Conservation (phyloP, 2,888 invertebrate species). For the Plusia festucae region DNA sequence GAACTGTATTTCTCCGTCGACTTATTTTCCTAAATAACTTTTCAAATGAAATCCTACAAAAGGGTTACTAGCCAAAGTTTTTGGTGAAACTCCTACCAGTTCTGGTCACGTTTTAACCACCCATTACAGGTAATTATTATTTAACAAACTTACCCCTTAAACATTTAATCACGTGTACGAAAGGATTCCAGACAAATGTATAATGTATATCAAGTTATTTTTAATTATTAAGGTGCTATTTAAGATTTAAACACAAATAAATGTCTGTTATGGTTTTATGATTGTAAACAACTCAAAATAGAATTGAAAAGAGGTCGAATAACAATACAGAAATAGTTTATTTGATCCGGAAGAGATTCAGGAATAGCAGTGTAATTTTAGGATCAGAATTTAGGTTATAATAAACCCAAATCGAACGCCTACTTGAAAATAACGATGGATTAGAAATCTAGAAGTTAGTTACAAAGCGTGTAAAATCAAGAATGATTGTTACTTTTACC, state of each 20-base stretch:
- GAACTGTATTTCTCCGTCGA: background rate
- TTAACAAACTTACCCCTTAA: too few species aligned
- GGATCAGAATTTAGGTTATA: conserved; percentile 20
- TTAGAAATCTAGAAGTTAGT: too few species aligned
- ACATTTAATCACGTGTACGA: too few species aligned
- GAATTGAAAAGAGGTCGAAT: conserved; percentile 38
- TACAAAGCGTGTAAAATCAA: too few species aligned
- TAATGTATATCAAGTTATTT: too few species aligned
- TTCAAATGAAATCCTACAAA: background rate
- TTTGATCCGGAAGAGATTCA: conserved; percentile 34
- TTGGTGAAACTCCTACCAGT: background rate
- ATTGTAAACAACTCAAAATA: conserved; percentile 35
- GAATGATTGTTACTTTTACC: background rate
- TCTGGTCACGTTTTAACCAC: background rate
- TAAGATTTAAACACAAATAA: conserved; percentile 20
- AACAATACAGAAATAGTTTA: conserved; percentile 27
- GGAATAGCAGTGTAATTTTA: conserved; percentile 15
- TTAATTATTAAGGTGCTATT: background rate
- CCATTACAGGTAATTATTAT: background rate
- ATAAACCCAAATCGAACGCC: background rate
- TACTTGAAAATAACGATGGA: background rate
- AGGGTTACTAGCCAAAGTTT: background rate
- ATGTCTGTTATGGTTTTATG: conserved; percentile 35
- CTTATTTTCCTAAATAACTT: background rate
- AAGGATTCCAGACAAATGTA: too few species aligned